Conservation (phyloP, 2,113 vertebrate species). For the Stigmatopora nigra region DNA sequence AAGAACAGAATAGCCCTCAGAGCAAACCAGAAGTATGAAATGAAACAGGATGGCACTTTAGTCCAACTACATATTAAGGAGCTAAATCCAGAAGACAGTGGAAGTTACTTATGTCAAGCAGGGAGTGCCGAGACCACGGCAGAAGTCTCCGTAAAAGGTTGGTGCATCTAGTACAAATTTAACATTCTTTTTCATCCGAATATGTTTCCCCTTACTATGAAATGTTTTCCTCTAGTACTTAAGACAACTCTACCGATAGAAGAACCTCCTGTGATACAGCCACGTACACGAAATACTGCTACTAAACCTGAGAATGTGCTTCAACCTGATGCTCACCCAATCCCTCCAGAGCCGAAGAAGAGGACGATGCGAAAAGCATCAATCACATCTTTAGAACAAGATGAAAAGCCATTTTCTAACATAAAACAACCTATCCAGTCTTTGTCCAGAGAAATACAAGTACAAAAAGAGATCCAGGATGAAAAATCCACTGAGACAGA, state of each 20-base stretch:
- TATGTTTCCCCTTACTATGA: neutral
- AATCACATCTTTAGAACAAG: slow-evolving; percentile 44
- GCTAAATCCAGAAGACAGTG: slow-evolving; percentile 70
- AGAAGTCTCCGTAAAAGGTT: slow-evolving; percentile 71
- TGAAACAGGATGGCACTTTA: slow-evolving; percentile 65
- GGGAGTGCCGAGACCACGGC: slow-evolving; percentile 57
- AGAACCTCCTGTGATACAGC: slow-evolving; percentile 21
- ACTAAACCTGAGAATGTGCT: slow-evolving; percentile 22
- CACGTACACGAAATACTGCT: slow-evolving; percentile 11
- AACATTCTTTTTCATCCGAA: neutral
- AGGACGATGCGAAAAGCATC: slow-evolving; percentile 41
- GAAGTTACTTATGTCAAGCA: slow-evolving; percentile 65
- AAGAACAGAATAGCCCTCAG: slow-evolving; percentile 62
- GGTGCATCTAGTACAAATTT: slow-evolving; percentile 6
- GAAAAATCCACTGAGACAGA: slow-evolving; percentile 10
- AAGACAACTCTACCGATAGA: slow-evolving; percentile 14
- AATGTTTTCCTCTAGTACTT: slow-evolving; percentile 12
- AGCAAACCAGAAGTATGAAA: slow-evolving; percentile 72
- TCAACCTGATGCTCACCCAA: slow-evolving; percentile 17
- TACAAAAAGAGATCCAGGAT: slow-evolving; percentile 15
- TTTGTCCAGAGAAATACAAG: slow-evolving; percentile 4
- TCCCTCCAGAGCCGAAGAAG: slow-evolving; percentile 48
- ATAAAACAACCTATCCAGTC: slow-evolving; percentile 7
- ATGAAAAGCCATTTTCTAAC: slow-evolving; percentile 16
- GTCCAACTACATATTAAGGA: slow-evolving; percentile 69